These are phyloP conservation scores for Paedocypris micromegethes DNA, from an alignment of 2,797 vertebrate genomes.

Conservation along the genomic window DNA sequence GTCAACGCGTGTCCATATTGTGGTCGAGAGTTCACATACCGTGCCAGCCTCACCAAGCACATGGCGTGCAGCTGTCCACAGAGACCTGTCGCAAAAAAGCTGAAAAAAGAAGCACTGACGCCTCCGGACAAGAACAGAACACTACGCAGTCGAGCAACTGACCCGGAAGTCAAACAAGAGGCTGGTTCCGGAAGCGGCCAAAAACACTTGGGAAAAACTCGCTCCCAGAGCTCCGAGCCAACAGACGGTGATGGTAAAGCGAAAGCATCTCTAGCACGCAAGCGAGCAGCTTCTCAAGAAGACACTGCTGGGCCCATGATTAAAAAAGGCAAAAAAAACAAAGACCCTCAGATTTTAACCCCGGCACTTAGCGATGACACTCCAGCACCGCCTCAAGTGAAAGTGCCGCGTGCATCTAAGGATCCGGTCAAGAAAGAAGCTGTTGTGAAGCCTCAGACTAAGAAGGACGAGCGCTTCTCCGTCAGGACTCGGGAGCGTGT, in stretches of 20 bases:
- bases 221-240: slow-evolving; percentile 79
- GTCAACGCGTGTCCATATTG: slow-evolving; percentile 90
- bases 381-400: slow-evolving; percentile 64
- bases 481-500: slow-evolving; percentile 76
- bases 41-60: slow-evolving; percentile 88
- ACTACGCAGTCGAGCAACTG: slow-evolving; percentile 75
- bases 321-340: slow-evolving; percentile 71
- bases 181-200: slow-evolving; percentile 60
- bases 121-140: slow-evolving; percentile 67
- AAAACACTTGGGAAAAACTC: slow-evolving; percentile 82
- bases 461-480: slow-evolving; percentile 82
- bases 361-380: slow-evolving; percentile 63
- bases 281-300: slow-evolving; percentile 57
- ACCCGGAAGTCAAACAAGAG: slow-evolving; percentile 78
- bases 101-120: slow-evolving; percentile 56
- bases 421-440: slow-evolving; percentile 69
- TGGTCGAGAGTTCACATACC: slow-evolving; percentile 86
- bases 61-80: slow-evolving; percentile 88
- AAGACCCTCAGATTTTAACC: slow-evolving; percentile 56
- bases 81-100: slow-evolving; percentile 82
- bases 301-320: slow-evolving; percentile 32
- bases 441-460: slow-evolving; percentile 66
- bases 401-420: slow-evolving; percentile 70
- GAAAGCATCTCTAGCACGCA: slow-evolving; percentile 60
- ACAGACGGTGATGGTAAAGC: slow-evolving; percentile 61